Evolutionary conservation across 2,797 vertebrate species (phyloP).

Genomic region (Luscinia luscinia): DNA sequence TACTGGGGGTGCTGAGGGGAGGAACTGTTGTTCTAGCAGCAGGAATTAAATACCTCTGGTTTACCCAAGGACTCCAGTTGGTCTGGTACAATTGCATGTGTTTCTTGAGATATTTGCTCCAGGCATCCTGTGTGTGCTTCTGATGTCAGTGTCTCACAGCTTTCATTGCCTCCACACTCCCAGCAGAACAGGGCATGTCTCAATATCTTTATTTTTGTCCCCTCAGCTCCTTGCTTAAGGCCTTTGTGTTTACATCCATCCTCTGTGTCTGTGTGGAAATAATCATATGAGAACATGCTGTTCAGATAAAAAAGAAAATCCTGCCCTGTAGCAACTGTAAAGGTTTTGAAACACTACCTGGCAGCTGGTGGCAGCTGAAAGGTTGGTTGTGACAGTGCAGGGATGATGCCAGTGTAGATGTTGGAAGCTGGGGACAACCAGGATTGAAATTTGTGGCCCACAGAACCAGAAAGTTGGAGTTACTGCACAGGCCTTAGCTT

Average conservation of each 20-base stretch:
- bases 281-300: neutral
- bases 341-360: constrained; percentile 13
- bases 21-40: neutral
- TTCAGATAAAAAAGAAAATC: neutral
- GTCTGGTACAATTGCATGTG: neutral
- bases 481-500: neutral
- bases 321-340: neutral
- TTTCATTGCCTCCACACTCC: neutral
- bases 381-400: neutral
- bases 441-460: neutral
- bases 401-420: neutral
- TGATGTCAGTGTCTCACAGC: neutral
- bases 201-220: neutral
- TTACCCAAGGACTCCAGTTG: neutral
- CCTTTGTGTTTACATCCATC: neutral
- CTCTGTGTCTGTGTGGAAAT: neutral
- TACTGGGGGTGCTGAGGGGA: neutral
- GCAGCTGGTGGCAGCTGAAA: neutral
- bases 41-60: neutral
- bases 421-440: neutral
- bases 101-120: neutral
- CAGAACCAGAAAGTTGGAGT: neutral
- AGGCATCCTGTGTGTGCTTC: neutral
- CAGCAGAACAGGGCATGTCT: neutral
- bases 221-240: neutral